phyloP scores from a whole-genome alignment of 2,888 invertebrate genomes.

The Pediacus dermestoides region DNA sequence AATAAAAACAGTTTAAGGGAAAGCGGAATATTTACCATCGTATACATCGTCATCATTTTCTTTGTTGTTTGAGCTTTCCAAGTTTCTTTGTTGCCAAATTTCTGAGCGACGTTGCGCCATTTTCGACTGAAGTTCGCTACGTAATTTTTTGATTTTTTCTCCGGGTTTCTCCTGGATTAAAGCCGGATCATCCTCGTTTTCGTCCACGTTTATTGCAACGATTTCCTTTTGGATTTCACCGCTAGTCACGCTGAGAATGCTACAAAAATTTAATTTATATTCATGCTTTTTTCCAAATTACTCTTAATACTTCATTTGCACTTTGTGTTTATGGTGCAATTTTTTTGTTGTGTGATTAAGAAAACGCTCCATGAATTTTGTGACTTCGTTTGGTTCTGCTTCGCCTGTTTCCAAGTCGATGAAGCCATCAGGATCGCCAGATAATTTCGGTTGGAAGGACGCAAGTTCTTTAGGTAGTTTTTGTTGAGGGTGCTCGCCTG shows the following conservation, averaged over 20 bases:
- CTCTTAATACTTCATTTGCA: constrained; percentile 59
- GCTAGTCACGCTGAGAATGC: constrained; percentile 47
- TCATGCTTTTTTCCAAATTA: constrained; percentile 3
- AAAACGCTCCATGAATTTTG: constrained; percentile 68
- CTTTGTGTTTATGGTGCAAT: constrained; percentile 54
- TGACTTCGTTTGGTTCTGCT: constrained; percentile 56
- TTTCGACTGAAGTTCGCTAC: constrained; percentile 65
- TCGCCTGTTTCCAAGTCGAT: constrained; percentile 61
- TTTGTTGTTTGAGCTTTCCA: constrained; percentile 30
- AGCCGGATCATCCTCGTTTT: constrained; percentile 36
- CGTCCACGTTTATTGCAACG: constrained; percentile 40
- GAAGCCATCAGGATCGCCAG: constrained; percentile 54
- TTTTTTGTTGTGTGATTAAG: constrained; percentile 63
- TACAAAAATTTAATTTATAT: constrained; percentile 27
- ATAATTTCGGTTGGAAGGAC: constrained; percentile 54
- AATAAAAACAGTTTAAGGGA: too few species aligned
- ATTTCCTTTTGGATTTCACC: constrained; percentile 50
- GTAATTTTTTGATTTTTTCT: constrained; percentile 65
- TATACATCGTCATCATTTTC: constrained; percentile 42
- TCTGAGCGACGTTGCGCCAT: constrained; percentile 68
- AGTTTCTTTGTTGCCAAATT: constrained; percentile 66
- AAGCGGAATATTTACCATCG: background rate
- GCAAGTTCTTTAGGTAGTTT: too few species aligned
- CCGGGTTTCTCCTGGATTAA: constrained; percentile 61
- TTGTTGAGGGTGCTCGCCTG: too few species aligned